Evolutionary conservation across 2,888 invertebrate species (phyloP).

Genomic region (Tupiocoris notatus): DNA sequence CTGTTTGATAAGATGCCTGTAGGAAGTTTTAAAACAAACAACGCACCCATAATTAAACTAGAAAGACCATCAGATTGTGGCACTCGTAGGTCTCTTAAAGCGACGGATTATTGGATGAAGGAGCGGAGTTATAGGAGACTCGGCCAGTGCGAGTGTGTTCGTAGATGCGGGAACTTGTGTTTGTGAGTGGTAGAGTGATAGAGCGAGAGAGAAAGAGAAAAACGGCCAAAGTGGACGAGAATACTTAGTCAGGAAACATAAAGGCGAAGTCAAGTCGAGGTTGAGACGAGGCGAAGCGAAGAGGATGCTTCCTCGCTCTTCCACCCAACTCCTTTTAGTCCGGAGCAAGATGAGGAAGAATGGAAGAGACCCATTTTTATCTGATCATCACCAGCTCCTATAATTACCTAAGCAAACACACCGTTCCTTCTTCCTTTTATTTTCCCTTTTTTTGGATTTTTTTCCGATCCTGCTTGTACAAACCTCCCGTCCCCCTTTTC

Average conservation of each 20-base stretch:
- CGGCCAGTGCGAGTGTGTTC: not conserved
- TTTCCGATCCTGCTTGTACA: not conserved
- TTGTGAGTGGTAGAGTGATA: not conserved
- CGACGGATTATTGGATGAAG: constrained; percentile 23
- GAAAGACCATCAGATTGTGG: constrained; percentile 36
- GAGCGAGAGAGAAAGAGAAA: not conserved
- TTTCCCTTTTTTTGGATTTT: not conserved
- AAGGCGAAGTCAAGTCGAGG: not conserved
- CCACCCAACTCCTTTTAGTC: not conserved
- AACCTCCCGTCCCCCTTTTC: not conserved
- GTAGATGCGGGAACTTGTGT: not conserved
- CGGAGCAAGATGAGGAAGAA: constrained; percentile 17
- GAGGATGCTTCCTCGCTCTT: not conserved
- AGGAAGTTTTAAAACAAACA: constrained; percentile 32
- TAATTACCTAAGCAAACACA: constrained; percentile 39
- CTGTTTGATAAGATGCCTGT: constrained; percentile 26
- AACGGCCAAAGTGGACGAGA: not conserved
- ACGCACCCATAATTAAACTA: constrained; percentile 36
- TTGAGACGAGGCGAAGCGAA: not conserved
- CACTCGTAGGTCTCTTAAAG: constrained; percentile 20
- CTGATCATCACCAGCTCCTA: constrained; percentile 31
- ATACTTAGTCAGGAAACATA: not conserved
- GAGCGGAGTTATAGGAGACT: constrained; percentile 2
- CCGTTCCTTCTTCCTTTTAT: constrained; percentile 13
- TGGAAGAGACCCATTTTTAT: constrained; percentile 24